Percentiles rank a stretch among this genome's conserved stretches.
Conservation (phyloP, 2,113 vertebrate genomes). For the Hyperopisus bebe region DNA sequence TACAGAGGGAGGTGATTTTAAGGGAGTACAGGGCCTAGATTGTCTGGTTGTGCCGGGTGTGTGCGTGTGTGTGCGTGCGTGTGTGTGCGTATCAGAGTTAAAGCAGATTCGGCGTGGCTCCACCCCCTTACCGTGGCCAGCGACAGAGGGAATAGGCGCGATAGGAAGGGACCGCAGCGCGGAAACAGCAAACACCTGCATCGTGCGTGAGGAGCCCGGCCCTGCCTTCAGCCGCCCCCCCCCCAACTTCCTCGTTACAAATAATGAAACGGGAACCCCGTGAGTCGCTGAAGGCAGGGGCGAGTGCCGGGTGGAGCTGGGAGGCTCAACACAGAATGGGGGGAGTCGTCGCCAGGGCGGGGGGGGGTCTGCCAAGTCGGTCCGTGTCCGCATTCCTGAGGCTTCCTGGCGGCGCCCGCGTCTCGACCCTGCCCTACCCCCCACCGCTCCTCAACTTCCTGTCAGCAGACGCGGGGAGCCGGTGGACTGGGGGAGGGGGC, state of each 20-base stretch:
- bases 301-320: not conserved
- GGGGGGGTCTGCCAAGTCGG: not conserved
- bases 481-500: conserved; percentile 16
- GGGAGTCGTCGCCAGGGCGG: not conserved
- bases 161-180: not conserved
- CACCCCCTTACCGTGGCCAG: not conserved
- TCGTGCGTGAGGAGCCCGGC: too few species aligned
- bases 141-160: not conserved
- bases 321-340: not conserved
- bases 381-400: not conserved
- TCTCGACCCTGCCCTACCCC: conserved; percentile 15
- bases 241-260: not conserved
- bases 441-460: not conserved
- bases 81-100: not conserved
- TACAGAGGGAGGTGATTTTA: not conserved
- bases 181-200: not conserved
- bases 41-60: not conserved
- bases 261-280: not conserved
- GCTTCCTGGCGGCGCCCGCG: not conserved
- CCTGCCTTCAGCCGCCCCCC: not conserved
- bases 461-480: conserved; percentile 26
- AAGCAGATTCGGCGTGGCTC: not conserved
- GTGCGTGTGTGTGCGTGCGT: not conserved
- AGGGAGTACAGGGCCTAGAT: not conserved
- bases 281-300: not conserved